Conservation (phyloP, 2,113 vertebrate species). For the Rynchops niger region DNA sequence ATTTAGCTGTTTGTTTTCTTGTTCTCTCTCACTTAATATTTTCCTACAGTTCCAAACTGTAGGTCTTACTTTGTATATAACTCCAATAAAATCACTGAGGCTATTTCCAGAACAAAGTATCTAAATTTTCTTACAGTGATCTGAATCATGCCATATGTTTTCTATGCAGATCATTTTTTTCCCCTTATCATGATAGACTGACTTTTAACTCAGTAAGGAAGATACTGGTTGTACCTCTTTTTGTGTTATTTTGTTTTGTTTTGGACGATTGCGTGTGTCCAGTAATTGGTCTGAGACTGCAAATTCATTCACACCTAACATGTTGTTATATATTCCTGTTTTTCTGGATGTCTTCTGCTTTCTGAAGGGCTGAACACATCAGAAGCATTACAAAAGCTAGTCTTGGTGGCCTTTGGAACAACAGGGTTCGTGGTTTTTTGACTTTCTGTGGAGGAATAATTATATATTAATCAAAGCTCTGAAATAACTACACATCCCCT, state of each 20-base stretch:
- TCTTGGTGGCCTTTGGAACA: neutral
- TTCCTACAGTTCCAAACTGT: neutral
- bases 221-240: neutral
- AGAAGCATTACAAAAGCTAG: neutral
- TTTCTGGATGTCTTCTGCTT: neutral
- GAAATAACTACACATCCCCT: neutral
- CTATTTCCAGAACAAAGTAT: neutral
- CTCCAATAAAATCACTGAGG: neutral
- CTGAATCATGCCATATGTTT: neutral
- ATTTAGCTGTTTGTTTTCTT: conserved; percentile 7
- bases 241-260: neutral
- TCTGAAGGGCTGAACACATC: neutral
- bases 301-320: neutral
- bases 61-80: neutral
- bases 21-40: conserved; percentile 11
- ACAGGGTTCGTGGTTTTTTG: rapidly evolving
- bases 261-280: neutral
- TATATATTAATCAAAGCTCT: neutral
- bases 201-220: neutral
- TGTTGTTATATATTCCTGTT: neutral
- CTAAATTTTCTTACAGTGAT: neutral
- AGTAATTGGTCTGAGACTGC: neutral
- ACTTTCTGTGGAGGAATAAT: neutral
- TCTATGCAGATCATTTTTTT: neutral
- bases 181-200: neutral